phyloP scores from a whole-genome alignment of 2,888 invertebrate genomes.

The Dasypogon diadema region DNA sequence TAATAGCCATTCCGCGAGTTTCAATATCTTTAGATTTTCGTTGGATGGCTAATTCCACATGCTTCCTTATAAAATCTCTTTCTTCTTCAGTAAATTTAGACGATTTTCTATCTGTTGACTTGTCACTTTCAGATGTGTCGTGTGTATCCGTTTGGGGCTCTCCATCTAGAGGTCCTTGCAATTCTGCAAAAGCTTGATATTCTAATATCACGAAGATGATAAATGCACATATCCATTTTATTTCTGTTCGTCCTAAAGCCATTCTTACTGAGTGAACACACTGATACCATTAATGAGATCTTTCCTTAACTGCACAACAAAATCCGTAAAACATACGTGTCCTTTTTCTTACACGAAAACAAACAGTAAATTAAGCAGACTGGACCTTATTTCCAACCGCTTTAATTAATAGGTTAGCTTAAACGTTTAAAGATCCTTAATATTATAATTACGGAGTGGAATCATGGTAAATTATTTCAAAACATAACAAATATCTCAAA shows the following conservation, averaged over 20 bases:
- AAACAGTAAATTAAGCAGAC: no score
- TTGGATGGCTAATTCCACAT: slow-evolving; percentile 56
- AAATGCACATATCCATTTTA: not conserved
- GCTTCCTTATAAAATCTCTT: not conserved
- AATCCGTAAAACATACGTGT: no score
- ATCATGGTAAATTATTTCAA: no score
- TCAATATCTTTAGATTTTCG: slow-evolving; percentile 55
- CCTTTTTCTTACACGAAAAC: no score
- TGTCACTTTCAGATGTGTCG: slow-evolving; percentile 12
- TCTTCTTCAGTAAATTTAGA: slow-evolving; percentile 59
- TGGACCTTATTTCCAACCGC: no score
- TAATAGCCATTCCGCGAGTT: slow-evolving; percentile 61
- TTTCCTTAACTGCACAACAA: no score
- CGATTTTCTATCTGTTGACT: slow-evolving; percentile 44
- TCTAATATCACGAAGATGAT: not conserved
- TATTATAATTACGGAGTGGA: no score
- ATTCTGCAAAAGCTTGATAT: slow-evolving; percentile 58
- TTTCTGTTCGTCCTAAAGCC: not conserved
- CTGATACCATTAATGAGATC: no score
- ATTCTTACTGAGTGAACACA: not conserved
- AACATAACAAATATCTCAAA: no score
- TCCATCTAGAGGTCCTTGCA: slow-evolving; percentile 60
- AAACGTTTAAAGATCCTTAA: no score
- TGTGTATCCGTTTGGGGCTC: slow-evolving; percentile 12
- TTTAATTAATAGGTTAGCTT: no score